These are phyloP conservation scores for Parapsyche elsis DNA, from an alignment of 1,140 invertebrate species.

Conservation along the genomic window DNA sequence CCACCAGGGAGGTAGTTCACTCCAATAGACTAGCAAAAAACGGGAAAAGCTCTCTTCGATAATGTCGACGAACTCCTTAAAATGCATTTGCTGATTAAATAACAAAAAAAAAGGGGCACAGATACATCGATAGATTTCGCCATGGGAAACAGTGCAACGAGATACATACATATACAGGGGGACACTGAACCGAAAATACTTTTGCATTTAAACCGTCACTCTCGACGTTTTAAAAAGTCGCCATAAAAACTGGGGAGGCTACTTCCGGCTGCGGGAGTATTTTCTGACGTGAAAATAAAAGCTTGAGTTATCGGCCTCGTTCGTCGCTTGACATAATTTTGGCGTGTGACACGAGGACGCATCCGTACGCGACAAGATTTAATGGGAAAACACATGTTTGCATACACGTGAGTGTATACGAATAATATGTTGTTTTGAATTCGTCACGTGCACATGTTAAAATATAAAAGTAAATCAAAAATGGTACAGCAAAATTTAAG, in stretches of 20 bases:
- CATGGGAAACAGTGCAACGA: too few relatives aligned
- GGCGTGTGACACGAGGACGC: not conserved
- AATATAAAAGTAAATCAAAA: not conserved
- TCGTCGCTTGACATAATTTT: conserved; percentile 1
- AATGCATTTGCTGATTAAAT: too few relatives aligned
- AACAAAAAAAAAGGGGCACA: too few relatives aligned
- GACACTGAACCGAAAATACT: conserved; percentile 1
- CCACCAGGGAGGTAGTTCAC: not conserved
- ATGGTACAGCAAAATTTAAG: not conserved
- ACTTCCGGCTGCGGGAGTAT: conserved; percentile 4
- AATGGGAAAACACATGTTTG: not conserved
- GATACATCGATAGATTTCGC: too few relatives aligned
- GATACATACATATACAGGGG: too few relatives aligned
- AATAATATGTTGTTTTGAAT: not conserved
- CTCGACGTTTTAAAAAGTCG: not conserved
- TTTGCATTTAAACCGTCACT: too few relatives aligned
- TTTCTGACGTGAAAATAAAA: conserved; percentile 34
- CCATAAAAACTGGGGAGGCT: not conserved
- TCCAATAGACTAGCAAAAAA: not conserved
- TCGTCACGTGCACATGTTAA: not conserved
- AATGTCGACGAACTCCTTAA: too few relatives aligned
- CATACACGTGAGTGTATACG: not conserved
- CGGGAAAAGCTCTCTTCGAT: not conserved
- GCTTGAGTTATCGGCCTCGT: conserved; percentile 18
- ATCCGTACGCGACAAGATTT: conserved; percentile 6